Conservation (phyloP, 2,888 invertebrate genomes). For the Drosophila paracracens region DNA sequence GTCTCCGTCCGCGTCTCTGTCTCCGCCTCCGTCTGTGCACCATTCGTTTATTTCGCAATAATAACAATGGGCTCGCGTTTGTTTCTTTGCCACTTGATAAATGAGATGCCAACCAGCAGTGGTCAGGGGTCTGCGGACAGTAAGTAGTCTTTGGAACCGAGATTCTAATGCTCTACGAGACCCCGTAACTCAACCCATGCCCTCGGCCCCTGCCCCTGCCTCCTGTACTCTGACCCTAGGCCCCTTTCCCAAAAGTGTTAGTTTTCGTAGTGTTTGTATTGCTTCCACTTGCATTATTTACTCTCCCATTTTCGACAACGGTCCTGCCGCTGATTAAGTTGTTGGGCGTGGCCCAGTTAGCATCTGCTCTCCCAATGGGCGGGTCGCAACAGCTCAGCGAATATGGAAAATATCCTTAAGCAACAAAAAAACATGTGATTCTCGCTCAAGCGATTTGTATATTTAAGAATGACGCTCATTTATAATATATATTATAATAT, state of each 20-base stretch:
- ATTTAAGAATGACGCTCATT: background rate
- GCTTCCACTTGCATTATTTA: conserved; percentile 18
- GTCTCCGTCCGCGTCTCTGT: background rate
- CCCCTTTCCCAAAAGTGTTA: conserved; percentile 55
- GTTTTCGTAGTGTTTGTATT: conserved; percentile 52
- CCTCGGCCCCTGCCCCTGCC: background rate
- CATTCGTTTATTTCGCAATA: conserved; percentile 67
- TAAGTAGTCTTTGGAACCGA: conserved; percentile 12
- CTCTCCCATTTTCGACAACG: conserved; percentile 44
- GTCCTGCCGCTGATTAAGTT: conserved; percentile 66
- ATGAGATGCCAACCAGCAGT: conserved; percentile 58
- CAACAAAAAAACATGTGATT: background rate
- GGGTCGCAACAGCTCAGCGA: conserved; percentile 7
- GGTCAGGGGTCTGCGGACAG: background rate
- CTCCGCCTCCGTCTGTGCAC: background rate
- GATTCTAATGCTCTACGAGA: conserved; percentile 2
- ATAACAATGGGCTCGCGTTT: conserved; percentile 70
- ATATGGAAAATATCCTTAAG: background rate
- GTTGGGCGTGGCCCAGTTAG: conserved; percentile 64
- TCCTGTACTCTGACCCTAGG: background rate
- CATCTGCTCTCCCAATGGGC: conserved; percentile 56
- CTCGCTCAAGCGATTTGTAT: background rate
- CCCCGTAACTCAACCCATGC: background rate
- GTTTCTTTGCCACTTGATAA: conserved; percentile 72
- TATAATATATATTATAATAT: background rate